Evolutionary conservation across 64 coral and sea anemone genomes (phyloP), one percentile per base, ranked within the genome.

Genomic region (Astreopora myriophthalma): DNA sequence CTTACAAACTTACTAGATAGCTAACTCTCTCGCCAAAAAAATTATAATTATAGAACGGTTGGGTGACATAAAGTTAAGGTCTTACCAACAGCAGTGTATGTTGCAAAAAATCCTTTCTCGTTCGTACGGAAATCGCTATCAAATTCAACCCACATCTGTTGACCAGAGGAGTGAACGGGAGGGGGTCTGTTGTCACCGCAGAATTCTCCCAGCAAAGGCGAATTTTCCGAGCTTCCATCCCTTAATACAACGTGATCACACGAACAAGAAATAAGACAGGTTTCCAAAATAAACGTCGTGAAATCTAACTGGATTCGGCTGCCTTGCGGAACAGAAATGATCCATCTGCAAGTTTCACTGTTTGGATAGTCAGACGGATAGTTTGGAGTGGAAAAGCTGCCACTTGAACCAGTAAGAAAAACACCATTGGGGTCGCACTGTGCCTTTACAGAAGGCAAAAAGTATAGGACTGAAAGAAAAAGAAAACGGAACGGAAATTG

Each of bases 161-260:
- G 24, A 8, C 90, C 90, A 84, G 42, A 64, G 1, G 90, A 92
- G 20, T 61, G 58, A 0, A 74, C 27, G 9, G 60, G 19, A 0
- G 60, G 3, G 17, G 90, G 90, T 23, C 20, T 48, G 8, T 62
- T 34, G 10, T 20, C 6, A 0, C 80, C 81, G 63, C 90, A 92
- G 42, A 51, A 76, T 48, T 62, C 33, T 46, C 69, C 71, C 25
- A 92, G 62, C 16, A 17, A 3, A 14, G 25, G 11, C 3, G 79
- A 61, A 42, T 36, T 85, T 70, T 20, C 66, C 27, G 24, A 20
- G 23, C 34, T 73, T 2, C 90, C 90, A 67, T 92, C 80, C 32
- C 90, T 75, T 44, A 92, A 20, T 52, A 61, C 57, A 26, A 86
- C 69, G 61, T 86, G 74, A 57, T 92, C 90, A 79, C 89, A 91